A percentile compares a stretch with the other conserved stretches of the same genome.
Conservation (phyloP, 2,797 vertebrate species). For the Acrocephalus scirpaceus region DNA sequence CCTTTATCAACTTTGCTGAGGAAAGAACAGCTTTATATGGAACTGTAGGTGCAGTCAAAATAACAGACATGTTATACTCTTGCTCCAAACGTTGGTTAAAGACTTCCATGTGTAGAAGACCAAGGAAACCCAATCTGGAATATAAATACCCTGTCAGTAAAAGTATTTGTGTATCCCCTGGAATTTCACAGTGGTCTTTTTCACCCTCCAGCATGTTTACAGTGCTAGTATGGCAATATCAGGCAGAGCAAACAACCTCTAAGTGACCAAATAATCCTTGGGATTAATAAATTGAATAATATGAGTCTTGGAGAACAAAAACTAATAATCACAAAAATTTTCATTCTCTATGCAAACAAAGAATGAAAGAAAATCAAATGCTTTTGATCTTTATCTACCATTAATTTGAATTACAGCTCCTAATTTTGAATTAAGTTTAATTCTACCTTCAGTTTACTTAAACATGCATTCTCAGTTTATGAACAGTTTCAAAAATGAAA, state of each 20-base stretch:
- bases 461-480: not conserved
- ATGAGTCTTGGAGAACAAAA: not conserved
- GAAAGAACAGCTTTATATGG: slow-evolving; percentile 92
- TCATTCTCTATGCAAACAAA: not conserved
- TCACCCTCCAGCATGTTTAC: not conserved
- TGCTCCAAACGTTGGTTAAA: slow-evolving; percentile 97
- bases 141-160: not conserved
- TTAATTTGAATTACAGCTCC: not conserved
- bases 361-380: not conserved
- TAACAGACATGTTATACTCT: slow-evolving; percentile 94
- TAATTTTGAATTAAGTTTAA: not conserved
- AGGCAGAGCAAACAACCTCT: not conserved
- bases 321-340: not conserved
- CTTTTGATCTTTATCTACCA: not conserved
- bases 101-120: slow-evolving; percentile 97
- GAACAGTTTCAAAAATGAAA: not conserved
- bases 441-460: not conserved
- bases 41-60: slow-evolving; percentile 93
- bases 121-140: slow-evolving; percentile 92
- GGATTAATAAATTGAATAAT: not conserved
- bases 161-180: not conserved
- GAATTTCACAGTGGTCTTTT: not conserved
- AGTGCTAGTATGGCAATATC: not conserved
- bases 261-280: not conserved
- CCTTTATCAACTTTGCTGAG: slow-evolving; percentile 93